Evolutionary conservation across 2,113 vertebrate genomes (phyloP).

Genomic region (Rhinoderma darwinii): DNA sequence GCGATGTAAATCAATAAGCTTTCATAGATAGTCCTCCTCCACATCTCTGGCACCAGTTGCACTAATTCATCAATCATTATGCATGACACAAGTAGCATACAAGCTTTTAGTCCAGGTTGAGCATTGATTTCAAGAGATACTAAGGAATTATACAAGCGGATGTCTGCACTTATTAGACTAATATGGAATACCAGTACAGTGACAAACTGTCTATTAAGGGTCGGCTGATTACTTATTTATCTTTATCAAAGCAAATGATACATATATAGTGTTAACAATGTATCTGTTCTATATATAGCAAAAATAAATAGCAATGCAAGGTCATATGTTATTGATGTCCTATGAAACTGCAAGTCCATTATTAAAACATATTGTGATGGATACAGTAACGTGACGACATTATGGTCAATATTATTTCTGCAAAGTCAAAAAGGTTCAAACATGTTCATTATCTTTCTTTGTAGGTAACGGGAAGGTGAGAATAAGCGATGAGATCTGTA

Average conservation of each 20-base stretch:
- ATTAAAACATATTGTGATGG: background rate
- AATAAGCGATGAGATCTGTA: background rate
- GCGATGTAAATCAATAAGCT: conserved; percentile 49
- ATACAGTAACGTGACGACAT: background rate
- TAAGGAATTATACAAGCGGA: conserved; percentile 34
- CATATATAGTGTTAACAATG: background rate
- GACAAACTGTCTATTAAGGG: conserved; percentile 24
- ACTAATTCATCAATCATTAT: conserved; percentile 49
- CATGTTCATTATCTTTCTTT: background rate
- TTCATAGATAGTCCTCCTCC: conserved; percentile 24
- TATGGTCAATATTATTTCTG: background rate
- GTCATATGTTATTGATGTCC: background rate
- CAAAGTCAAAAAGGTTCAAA: background rate
- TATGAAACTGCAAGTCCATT: background rate
- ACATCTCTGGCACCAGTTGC: conserved; percentile 47
- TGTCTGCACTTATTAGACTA: conserved; percentile 35
- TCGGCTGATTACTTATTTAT: conserved; percentile 41
- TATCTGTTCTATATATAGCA: background rate
- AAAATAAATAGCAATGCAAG: background rate
- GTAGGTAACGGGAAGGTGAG: background rate
- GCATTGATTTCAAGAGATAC: conserved; percentile 52
- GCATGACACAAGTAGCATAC: conserved; percentile 44
- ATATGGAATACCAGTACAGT: conserved; percentile 34
- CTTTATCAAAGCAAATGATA: background rate
- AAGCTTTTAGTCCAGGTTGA: conserved; percentile 53